Evolutionary conservation across 2,797 vertebrate genomes (phyloP).

Genomic region (Rhynchonycteris naso): DNA sequence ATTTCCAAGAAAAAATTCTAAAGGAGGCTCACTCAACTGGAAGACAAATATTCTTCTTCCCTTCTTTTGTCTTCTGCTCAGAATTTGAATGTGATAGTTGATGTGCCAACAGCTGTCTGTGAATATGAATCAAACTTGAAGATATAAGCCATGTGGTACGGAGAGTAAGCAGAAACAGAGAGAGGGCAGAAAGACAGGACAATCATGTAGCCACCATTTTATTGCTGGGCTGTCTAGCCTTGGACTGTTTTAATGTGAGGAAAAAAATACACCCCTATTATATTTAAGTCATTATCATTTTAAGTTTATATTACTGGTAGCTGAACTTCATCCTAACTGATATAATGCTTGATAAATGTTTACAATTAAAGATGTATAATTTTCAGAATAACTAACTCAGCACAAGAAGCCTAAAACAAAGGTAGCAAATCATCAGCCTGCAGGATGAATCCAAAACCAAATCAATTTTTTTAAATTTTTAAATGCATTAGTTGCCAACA

Average conservation of each 20-base stretch:
- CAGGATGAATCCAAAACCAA: background rate
- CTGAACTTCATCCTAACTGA: background rate
- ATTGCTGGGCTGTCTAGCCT: background rate
- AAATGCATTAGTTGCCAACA: background rate
- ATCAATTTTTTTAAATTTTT: background rate
- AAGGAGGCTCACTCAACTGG: background rate
- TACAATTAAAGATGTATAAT: conserved; percentile 8
- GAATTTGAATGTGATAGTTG: background rate
- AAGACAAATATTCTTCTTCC: background rate
- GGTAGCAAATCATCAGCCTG: background rate
- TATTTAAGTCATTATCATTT: conserved; percentile 40
- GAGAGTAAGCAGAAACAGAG: background rate
- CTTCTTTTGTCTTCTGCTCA: background rate
- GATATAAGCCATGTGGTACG: background rate
- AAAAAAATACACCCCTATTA: background rate
- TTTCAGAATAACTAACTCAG: background rate
- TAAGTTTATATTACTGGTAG: background rate
- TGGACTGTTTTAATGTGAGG: background rate
- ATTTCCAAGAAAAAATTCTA: background rate
- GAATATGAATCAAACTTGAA: background rate
- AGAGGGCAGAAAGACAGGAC: background rate
- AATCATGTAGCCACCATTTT: background rate
- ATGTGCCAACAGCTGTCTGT: background rate
- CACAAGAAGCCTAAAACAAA: background rate
- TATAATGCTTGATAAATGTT: background rate